A percentile compares a stretch with the other conserved stretches of the same genome.
Conservation (phyloP, 2,888 invertebrate species). For the Chrysolina haemoptera region DNA sequence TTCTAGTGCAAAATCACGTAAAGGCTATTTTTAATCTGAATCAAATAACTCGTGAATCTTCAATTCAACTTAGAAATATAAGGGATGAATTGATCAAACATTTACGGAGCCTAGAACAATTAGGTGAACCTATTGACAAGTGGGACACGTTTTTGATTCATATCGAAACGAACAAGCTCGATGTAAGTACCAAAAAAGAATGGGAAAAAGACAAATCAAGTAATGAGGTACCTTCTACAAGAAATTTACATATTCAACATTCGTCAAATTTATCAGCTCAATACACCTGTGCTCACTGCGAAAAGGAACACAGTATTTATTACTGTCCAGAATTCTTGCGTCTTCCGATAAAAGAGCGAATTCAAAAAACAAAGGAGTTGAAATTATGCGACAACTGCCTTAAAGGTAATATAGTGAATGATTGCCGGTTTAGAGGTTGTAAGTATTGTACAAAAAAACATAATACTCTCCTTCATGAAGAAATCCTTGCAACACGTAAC, state of each 20-base stretch:
- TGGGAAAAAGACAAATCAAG: slow-evolving; percentile 38
- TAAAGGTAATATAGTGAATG: slow-evolving; percentile 16
- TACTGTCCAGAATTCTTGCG: not conserved
- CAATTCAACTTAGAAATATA: not conserved
- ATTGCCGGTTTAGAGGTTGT: slow-evolving; percentile 39
- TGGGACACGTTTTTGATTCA: slow-evolving; percentile 46
- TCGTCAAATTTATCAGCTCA: not conserved
- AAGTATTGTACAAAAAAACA: slow-evolving; percentile 39
- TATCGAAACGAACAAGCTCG: slow-evolving; percentile 37
- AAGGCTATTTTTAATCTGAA: not conserved
- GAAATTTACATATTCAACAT: slow-evolving; percentile 37
- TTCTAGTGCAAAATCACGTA: slow-evolving; percentile 33
- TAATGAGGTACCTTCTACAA: not conserved
- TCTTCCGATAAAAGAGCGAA: not conserved
- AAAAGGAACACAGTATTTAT: not conserved
- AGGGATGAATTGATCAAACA: slow-evolving; percentile 38
- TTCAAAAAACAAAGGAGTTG: slow-evolving; percentile 2
- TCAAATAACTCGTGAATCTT: not conserved
- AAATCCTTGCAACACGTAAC: too few species aligned
- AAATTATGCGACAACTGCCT: slow-evolving; percentile 39
- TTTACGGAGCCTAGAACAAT: slow-evolving; percentile 39
- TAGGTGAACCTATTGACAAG: slow-evolving; percentile 39
- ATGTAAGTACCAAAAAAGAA: slow-evolving; percentile 31
- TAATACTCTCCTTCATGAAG: slow-evolving; percentile 22
- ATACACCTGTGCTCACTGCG: not conserved